phyloP scores from a whole-genome alignment of 2,113 vertebrate genomes.

The Leptodactylus fuscus region DNA sequence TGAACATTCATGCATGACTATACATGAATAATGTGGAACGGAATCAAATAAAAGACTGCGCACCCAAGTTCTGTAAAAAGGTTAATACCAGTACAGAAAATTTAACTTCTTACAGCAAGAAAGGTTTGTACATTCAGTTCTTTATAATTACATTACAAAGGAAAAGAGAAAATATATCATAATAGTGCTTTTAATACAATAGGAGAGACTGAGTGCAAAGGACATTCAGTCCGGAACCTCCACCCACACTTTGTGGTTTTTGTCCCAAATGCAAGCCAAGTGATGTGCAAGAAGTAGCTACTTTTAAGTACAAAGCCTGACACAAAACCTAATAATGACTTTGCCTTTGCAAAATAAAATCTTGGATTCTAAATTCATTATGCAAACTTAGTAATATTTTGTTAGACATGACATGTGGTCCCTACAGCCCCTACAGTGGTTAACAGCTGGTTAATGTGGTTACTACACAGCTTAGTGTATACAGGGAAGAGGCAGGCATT shows the following conservation, averaged over 20 bases:
- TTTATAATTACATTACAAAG: background rate
- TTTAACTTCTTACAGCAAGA: background rate
- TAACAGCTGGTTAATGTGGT: conserved; percentile 24
- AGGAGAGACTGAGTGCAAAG: conserved; percentile 7
- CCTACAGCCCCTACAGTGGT: background rate
- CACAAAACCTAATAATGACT: conserved; percentile 25
- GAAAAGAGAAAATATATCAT: background rate
- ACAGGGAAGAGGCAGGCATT: background rate
- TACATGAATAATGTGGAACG: background rate
- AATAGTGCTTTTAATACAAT: background rate
- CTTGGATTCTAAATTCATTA: conserved; percentile 3
- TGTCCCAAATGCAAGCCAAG: conserved; percentile 28
- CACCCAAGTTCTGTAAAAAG: background rate
- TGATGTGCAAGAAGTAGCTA: conserved; percentile 42
- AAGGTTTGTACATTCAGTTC: background rate
- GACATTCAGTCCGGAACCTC: conserved; percentile 40
- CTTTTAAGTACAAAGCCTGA: conserved; percentile 35
- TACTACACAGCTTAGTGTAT: background rate
- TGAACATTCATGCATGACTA: background rate
- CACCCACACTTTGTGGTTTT: conserved; percentile 47
- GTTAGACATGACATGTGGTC: conserved; percentile 20
- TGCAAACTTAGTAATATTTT: conserved; percentile 34
- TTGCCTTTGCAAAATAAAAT: conserved; percentile 15
- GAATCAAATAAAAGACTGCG: background rate
- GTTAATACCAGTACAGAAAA: background rate